phyloP scores from a whole-genome alignment of 2,113 vertebrate species.

The Dendrocopos noguchii region DNA sequence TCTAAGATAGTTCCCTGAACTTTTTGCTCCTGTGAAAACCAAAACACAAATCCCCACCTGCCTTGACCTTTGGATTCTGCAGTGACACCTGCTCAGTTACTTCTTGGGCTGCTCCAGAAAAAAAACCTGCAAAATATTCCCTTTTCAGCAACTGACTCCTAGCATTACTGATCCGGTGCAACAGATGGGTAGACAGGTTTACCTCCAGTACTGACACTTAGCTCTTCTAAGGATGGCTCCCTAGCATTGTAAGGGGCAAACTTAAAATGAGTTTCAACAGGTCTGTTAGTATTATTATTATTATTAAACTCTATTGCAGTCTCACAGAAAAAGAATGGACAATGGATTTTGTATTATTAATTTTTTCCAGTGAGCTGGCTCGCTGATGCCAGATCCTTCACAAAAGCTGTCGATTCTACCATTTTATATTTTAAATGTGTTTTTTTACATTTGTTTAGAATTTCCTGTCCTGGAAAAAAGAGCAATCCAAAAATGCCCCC shows the following conservation, averaged over 20 bases:
- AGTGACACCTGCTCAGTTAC: neutral
- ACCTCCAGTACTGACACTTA: neutral
- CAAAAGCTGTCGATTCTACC: neutral
- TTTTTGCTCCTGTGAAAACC: neutral
- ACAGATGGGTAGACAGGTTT: neutral
- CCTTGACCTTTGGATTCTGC: constrained; percentile 25
- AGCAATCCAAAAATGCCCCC: neutral
- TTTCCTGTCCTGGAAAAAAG: neutral
- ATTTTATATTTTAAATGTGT: neutral
- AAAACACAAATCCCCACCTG: neutral
- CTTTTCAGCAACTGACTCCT: neutral
- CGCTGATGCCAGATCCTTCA: neutral
- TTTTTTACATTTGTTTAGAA: neutral
- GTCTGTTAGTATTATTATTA: neutral
- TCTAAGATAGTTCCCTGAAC: neutral
- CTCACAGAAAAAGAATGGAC: neutral
- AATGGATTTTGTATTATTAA: neutral
- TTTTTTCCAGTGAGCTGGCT: neutral
- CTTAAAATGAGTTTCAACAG: constrained; percentile 12
- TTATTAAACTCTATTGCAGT: neutral
- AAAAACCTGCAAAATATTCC: neutral
- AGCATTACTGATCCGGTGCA: neutral
- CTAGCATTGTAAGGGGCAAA: neutral
- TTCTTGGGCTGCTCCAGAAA: constrained; percentile 19
- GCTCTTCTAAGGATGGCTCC: neutral